Conservation (phyloP, 2,888 invertebrate genomes). For the Plemyria rubiginata region DNA sequence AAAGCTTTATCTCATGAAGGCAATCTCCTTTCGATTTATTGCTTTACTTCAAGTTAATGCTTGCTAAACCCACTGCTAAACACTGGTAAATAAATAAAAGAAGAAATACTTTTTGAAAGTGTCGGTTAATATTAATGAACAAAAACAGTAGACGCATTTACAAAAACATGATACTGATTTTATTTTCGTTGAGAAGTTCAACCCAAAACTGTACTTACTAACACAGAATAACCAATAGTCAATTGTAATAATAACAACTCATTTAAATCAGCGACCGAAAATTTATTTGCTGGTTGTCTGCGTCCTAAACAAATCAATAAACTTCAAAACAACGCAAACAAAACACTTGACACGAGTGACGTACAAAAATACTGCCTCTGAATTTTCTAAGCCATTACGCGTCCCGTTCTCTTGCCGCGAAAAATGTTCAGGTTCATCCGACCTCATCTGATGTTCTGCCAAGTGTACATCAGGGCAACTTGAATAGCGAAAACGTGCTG, state of each 20-base stretch:
- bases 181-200: no score
- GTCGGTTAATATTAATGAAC: no score
- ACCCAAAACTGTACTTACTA: no score
- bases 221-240: no score
- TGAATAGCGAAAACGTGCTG: slow-evolving; percentile 61
- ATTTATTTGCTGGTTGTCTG: not conserved
- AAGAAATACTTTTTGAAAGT: no score
- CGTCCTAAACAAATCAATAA: slow-evolving; percentile 27
- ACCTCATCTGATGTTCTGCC: slow-evolving; percentile 53
- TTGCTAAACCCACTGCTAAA: not conserved
- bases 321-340: slow-evolving; percentile 34
- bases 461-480: slow-evolving; percentile 54
- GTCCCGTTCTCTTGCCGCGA: slow-evolving; percentile 43
- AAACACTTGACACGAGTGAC: slow-evolving; percentile 45
- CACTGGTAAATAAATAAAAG: not conserved
- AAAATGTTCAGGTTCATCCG: slow-evolving; percentile 52
- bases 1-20: slow-evolving; percentile 19
- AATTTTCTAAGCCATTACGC: slow-evolving; percentile 66
- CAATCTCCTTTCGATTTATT: slow-evolving; percentile 14
- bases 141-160: no score
- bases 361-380: slow-evolving; percentile 52
- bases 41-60: not conserved
- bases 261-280: no score
- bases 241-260: no score
- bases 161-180: no score